Evolutionary conservation across 2,113 vertebrate genomes (phyloP).

Genomic region (Coryphaenoides rupestris): DNA sequence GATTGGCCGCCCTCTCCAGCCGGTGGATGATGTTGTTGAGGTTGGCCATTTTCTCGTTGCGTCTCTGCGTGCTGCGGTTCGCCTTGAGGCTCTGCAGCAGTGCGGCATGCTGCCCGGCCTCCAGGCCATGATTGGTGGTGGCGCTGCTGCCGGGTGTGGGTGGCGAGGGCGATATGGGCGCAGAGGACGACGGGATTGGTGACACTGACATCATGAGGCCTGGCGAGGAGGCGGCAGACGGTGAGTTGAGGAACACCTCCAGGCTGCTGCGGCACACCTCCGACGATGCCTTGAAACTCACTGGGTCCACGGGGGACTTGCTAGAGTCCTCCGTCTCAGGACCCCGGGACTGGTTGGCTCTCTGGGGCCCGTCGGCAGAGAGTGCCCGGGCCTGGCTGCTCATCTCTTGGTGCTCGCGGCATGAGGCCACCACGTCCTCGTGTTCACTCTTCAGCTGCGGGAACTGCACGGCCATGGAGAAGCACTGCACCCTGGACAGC

Average conservation of each 20-base stretch:
- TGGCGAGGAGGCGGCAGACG: slow-evolving; percentile 87
- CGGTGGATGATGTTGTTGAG: slow-evolving; percentile 98
- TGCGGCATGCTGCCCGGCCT: slow-evolving; percentile 55
- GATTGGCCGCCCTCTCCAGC: slow-evolving; percentile 92
- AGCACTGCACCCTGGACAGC: slow-evolving; percentile 54
- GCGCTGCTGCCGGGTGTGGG: slow-evolving; percentile 53
- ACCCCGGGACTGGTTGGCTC: slow-evolving; percentile 50
- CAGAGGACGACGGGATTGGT: slow-evolving; percentile 84
- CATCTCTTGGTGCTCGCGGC: slow-evolving; percentile 35
- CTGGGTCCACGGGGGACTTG: slow-evolving; percentile 74
- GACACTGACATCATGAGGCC: slow-evolving; percentile 88
- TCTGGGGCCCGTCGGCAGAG: slow-evolving; percentile 59
- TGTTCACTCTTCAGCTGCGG: slow-evolving; percentile 70
- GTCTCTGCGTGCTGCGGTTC: slow-evolving; percentile 87
- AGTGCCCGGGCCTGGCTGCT: slow-evolving; percentile 52
- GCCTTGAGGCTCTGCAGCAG: slow-evolving; percentile 77
- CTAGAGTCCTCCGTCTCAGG: slow-evolving; percentile 67
- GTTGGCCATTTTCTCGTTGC: slow-evolving; percentile 98
- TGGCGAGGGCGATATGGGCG: slow-evolving; percentile 86
- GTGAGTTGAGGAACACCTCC: slow-evolving; percentile 87
- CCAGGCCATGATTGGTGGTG: slow-evolving; percentile 69
- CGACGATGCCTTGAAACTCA: slow-evolving; percentile 84
- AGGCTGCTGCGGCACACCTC: slow-evolving; percentile 87
- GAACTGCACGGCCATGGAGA: slow-evolving; percentile 53
- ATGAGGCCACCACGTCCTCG: slow-evolving; percentile 37